Base-by-base conservation (phyloP, 2,888 invertebrate species). In the Petrolisthes manimaculis region DNA sequence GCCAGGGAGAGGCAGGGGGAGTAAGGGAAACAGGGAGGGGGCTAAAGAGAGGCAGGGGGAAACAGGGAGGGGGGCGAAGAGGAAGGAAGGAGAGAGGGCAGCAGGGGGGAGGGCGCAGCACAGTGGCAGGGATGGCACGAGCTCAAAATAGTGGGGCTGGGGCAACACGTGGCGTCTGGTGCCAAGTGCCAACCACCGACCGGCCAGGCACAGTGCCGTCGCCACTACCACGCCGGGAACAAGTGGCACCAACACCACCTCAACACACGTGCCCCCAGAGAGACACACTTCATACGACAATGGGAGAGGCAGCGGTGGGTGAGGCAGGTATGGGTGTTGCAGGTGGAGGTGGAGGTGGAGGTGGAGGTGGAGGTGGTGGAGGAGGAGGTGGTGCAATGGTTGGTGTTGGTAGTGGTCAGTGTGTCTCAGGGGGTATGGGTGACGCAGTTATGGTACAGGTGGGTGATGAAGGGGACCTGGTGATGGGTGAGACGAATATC, bases 181-280 rank as follows among this genome's bases (percentile, higher is more conserved):
- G 69, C n/a, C 78, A 9, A 71, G 75, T 81, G 87, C 89, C 89
- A 89, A 87, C 86, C 89, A 89, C 87, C 87, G 85, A 82, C 88
- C 86, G 84, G 78, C 71, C 18, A 83, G 55, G 55, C 71, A 24
- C 81, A 53, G 51, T 78, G 67, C 89, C 84, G 75, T 84, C 74
- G 84, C 79, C 89, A 55, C 78, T 56, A 71, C 81, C 84, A 56
- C 86, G 75, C 86, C 71, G 71, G 81, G 82, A 88, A 84, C 88
- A 88, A 88, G 88, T 88, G 88, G 86, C 86, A n/a, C 74, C 53
- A 53, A 53, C 86, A 80, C 79, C 54, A 53, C 67, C 78, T 71
- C 56, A 77, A 12, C 79, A 69, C 61, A 78, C 77, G 78, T 79
- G 14, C 67, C 84, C 61, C 53, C 74, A 74, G 55, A 55, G 24